These are phyloP conservation scores for Philhelius pedissequus DNA, from an alignment of 2,888 invertebrate genomes.

Conservation along the genomic window DNA sequence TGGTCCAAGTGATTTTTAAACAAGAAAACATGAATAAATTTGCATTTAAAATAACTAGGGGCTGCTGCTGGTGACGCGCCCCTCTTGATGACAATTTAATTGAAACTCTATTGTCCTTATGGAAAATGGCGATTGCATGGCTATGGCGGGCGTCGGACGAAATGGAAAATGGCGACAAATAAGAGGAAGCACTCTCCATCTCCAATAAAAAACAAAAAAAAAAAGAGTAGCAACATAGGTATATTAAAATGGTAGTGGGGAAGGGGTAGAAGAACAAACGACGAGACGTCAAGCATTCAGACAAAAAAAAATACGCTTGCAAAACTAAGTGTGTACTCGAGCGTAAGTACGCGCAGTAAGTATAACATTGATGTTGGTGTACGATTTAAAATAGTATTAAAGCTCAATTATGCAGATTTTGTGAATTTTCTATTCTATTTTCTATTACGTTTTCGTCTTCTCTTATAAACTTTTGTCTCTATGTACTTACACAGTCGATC, in stretches of 20 bases:
- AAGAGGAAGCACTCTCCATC: neutral
- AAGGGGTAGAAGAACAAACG: neutral
- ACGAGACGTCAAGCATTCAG: neutral
- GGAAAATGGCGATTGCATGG: slow-evolving; percentile 41
- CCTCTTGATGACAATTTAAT: slow-evolving; percentile 67
- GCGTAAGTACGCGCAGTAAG: slow-evolving; percentile 42
- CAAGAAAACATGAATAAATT: slow-evolving; percentile 68
- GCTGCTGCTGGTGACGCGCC: slow-evolving; percentile 44
- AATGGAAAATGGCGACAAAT: slow-evolving; percentile 38
- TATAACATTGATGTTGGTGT: slow-evolving; percentile 34
- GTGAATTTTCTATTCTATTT: slow-evolving; percentile 10
- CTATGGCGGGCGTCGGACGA: neutral
- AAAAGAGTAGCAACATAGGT: neutral
- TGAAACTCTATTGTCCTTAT: slow-evolving; percentile 68
- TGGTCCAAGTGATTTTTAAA: slow-evolving; percentile 64
- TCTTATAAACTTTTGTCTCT: neutral
- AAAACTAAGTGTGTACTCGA: slow-evolving; percentile 30
- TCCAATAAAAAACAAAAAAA: too few species aligned
- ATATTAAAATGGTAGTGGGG: too few species aligned
- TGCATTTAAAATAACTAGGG: slow-evolving; percentile 50
- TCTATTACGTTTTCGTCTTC: neutral
- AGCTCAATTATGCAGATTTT: slow-evolving; percentile 61
- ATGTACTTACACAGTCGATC: neutral
- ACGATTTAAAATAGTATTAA: slow-evolving; percentile 52
- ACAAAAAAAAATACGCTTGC: slow-evolving; percentile 41